These are phyloP conservation scores for Torymus aiolomorphi DNA, from an alignment of 2,888 invertebrate species.

Conservation along the genomic window DNA sequence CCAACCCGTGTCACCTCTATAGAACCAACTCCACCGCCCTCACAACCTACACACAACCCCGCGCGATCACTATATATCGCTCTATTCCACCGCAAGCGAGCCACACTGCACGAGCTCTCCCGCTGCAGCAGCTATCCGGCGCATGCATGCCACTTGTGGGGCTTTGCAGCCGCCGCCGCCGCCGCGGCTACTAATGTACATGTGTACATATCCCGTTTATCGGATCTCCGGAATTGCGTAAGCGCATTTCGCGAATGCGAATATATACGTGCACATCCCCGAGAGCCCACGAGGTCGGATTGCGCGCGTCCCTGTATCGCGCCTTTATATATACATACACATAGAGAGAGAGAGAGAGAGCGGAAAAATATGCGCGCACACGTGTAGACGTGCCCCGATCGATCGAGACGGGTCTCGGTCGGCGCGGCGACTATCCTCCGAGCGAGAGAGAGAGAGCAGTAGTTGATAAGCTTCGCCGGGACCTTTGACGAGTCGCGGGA, in stretches of 20 bases:
- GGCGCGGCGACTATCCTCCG: too few species aligned
- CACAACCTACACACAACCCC: too few species aligned
- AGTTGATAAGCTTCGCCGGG: slow-evolving; percentile 37
- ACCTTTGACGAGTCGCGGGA: too few species aligned
- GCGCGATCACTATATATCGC: neutral
- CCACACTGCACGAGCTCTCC: too few species aligned
- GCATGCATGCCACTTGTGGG: slow-evolving; percentile 29
- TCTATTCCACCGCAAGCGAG: slow-evolving; percentile 5
- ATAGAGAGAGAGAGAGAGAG: too few species aligned
- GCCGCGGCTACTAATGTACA: slow-evolving; percentile 7
- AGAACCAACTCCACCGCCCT: too few species aligned
- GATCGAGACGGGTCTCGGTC: neutral
- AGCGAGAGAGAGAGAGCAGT: neutral
- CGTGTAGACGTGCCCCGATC: neutral
- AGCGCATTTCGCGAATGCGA: slow-evolving; percentile 49
- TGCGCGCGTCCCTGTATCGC: too few species aligned
- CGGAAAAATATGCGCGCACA: slow-evolving; percentile 9
- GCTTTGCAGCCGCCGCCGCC: slow-evolving; percentile 17
- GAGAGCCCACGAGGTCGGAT: slow-evolving; percentile 15
- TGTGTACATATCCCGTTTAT: slow-evolving; percentile 62
- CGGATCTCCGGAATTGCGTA: slow-evolving; percentile 64
- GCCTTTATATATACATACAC: too few species aligned
- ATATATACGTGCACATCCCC: neutral
- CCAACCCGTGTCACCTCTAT: too few species aligned
- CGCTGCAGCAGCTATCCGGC: neutral